These are phyloP conservation scores for Andrena cerasifolii DNA, from an alignment of 1,140 invertebrate species.

Conservation along the genomic window DNA sequence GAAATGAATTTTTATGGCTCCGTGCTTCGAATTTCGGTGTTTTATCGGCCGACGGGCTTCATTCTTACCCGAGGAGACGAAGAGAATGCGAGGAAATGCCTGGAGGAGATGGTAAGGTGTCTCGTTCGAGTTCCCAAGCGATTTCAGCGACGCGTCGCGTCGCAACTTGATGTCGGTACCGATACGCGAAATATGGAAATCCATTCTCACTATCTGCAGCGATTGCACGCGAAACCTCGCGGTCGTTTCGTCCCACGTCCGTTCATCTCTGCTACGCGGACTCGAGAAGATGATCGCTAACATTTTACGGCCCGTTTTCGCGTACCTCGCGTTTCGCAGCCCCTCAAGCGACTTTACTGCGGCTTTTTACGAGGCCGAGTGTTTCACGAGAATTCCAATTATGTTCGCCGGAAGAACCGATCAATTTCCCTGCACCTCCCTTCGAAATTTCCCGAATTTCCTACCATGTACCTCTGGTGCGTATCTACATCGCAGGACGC, in stretches of 20 bases:
- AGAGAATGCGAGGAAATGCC: background rate
- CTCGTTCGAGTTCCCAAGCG: background rate
- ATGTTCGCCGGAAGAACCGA: no score
- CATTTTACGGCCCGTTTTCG: background rate
- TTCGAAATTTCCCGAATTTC: no score
- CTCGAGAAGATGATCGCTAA: background rate
- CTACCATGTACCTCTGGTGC: no score
- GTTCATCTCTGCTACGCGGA: background rate
- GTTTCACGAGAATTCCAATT: no score
- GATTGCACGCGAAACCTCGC: no score
- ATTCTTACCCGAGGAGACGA: background rate
- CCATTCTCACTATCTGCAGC: no score
- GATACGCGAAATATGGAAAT: no score
- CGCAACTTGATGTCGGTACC: background rate
- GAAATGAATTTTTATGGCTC: slow-evolving; percentile 24
- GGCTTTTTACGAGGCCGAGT: slow-evolving; percentile 3
- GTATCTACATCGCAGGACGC: no score
- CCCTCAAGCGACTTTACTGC: background rate
- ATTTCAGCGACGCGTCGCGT: background rate
- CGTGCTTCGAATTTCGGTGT: background rate
- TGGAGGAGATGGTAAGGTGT: background rate
- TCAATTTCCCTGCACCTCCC: no score
- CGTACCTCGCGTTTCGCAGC: background rate
- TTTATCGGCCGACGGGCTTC: background rate
- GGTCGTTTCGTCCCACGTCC: no score